phyloP scores from a whole-genome alignment of 2,888 invertebrate species.

The Ptychoptera contaminata region DNA sequence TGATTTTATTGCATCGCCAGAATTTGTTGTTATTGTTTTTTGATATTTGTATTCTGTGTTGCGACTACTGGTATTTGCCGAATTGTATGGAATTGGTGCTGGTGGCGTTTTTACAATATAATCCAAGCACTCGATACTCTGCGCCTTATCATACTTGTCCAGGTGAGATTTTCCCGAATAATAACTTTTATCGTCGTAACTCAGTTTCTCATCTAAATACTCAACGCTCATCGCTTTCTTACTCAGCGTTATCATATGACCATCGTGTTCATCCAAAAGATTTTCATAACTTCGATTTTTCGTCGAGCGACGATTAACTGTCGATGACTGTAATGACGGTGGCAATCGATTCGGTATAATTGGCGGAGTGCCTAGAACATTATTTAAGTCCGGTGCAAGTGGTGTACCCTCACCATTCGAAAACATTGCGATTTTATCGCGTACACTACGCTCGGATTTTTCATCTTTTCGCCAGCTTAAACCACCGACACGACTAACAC shows the following conservation, averaged over 20 bases:
- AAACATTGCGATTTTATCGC: slow-evolving; percentile 79
- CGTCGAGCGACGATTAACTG: background rate
- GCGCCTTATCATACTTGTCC: no score
- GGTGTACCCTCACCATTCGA: slow-evolving; percentile 38
- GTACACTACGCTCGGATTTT: slow-evolving; percentile 63
- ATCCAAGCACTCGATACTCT: no score
- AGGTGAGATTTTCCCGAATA: no score
- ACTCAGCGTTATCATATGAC: slow-evolving; percentile 21
- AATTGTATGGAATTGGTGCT: no score
- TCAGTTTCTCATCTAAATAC: slow-evolving; percentile 28
- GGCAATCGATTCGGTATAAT: background rate
- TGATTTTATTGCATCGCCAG: no score
- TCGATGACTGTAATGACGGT: background rate
- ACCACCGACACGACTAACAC: background rate
- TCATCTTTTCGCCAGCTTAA: slow-evolving; percentile 50
- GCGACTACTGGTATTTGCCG: no score
- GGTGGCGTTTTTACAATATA: no score
- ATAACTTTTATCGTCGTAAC: slow-evolving; percentile 12
- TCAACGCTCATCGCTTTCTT: slow-evolving; percentile 41
- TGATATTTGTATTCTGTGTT: no score
- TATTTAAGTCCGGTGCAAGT: slow-evolving; percentile 27
- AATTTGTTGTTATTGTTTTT: no score
- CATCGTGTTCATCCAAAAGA: slow-evolving; percentile 17
- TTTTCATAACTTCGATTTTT: slow-evolving; percentile 28
- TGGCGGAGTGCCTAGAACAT: slow-evolving; percentile 10